Conservation (phyloP, 1,140 invertebrate species). For the Scylla paramamosain region DNA sequence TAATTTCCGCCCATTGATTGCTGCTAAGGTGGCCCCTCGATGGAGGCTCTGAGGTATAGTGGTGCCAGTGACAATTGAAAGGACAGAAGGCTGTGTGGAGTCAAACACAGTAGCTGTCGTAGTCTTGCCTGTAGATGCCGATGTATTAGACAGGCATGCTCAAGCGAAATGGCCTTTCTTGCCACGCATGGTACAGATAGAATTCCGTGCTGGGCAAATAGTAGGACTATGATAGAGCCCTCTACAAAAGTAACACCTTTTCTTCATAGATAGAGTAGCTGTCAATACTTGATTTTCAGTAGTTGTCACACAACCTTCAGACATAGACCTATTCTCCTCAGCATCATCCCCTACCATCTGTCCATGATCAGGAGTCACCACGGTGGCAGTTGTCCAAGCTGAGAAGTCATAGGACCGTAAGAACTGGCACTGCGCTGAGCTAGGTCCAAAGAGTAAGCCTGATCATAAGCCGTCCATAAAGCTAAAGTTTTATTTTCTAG, state of each 20-base stretch:
- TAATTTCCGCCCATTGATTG: not conserved
- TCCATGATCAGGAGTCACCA: not conserved
- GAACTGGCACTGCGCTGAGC: conserved; percentile 35
- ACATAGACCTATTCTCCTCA: not conserved
- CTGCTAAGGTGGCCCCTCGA: not conserved
- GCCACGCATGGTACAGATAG: conserved; percentile 23
- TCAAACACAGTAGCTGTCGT: not conserved
- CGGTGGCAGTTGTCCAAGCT: not conserved
- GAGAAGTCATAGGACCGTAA: not conserved
- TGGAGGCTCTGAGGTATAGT: not conserved
- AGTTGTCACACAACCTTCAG: not conserved
- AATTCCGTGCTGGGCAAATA: conserved; percentile 35
- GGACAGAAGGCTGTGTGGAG: not conserved
- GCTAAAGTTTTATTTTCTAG: conserved; percentile 46
- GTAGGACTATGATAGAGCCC: not conserved
- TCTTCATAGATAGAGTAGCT: not conserved
- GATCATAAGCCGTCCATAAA: conserved; percentile 36
- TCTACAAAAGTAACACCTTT: conserved; percentile 40
- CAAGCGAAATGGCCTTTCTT: conserved; percentile 58
- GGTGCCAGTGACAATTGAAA: not conserved
- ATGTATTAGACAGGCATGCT: not conserved
- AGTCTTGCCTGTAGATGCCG: not conserved
- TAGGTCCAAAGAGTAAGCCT: conserved; percentile 47
- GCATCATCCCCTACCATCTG: not conserved
- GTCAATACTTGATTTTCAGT: conserved; percentile 15